Evolutionary conservation across 2,113 vertebrate genomes (phyloP), one percentile per base, ranked within the genome.

Genomic region (Oriolus oriolus): DNA sequence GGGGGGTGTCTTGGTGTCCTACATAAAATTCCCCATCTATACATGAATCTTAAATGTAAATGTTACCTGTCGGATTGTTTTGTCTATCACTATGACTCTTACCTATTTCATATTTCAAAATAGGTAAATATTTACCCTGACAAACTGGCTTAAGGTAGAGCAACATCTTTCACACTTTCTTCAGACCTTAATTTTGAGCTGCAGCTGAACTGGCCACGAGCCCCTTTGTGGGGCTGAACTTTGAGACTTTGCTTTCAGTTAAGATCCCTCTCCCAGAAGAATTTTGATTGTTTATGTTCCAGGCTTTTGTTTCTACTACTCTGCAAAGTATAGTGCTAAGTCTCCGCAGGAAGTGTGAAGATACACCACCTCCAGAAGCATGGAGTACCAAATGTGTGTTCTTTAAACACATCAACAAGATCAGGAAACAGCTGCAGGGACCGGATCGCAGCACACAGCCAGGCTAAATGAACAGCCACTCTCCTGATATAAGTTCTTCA

Each of bases 221-320:
- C 31, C 28, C 33, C 82, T 83, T 24, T 16, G 35, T 28, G 64
- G 47, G 42, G 9, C 68, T 92, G 66, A 80, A 88, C 45, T 73
- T 53, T 2, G 4, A 80, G 59, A 28, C 63, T 60, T 41, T 31
- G 17, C 53, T 90, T 76, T 13, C 41, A 70, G 44, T 47, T 5
- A 56, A 37, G 33, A 79, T 69, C 50, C 10, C 37, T 87, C 73
- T 83, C 73, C 76, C 70, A 1, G 4, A 33, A 87, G 65, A 78
- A 45, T 64, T 89, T 63, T 60, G 69, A 92, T 94, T 95, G 94
- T 93, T 97, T 96, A 91, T 91, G 77, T 91, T 86, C 84, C 5
- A n/a, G 73, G 92, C 93, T 95, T 96, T 96, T 96, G 95, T 97
- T 96, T 97, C 95, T 84, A 91, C 94, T 95, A 86, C 89, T 97